Evolutionary conservation across 2,797 vertebrate species (phyloP).

Genomic region (Sebastes nivosus): DNA sequence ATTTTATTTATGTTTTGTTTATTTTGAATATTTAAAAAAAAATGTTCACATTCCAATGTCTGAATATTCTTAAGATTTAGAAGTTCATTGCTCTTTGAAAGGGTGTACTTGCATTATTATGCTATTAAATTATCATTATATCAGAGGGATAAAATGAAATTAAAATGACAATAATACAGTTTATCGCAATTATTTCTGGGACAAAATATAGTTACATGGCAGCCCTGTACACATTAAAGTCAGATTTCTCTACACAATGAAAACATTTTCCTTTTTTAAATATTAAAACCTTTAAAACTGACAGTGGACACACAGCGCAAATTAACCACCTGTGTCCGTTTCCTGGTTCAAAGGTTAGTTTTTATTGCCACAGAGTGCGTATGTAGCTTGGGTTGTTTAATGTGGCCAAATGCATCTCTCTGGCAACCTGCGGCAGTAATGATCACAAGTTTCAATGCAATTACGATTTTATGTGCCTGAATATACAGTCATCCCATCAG

Average conservation of each 20-base stretch:
- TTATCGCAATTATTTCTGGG: no score
- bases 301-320: not conserved
- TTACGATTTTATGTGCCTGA: not conserved
- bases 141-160: no score
- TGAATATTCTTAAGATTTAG: no score
- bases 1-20: no score
- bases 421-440: not conserved
- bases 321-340: not conserved
- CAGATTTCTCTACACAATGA: not conserved
- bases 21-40: no score
- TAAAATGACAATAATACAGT: no score
- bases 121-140: not conserved
- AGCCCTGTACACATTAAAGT: no score
- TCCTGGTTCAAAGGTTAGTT: not conserved
- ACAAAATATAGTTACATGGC: no score
- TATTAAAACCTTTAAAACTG: not conserved
- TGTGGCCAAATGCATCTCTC: not conserved
- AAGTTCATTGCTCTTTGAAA: no score
- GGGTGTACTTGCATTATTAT: not conserved
- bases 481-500: not conserved
- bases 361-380: not conserved
- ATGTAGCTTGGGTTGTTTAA: not conserved
- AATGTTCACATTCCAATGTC: no score
- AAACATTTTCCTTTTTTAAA: not conserved
- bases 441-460: not conserved